Conservation (phyloP, 2,888 invertebrate species). For the Gymnosoma rotundatum region DNA sequence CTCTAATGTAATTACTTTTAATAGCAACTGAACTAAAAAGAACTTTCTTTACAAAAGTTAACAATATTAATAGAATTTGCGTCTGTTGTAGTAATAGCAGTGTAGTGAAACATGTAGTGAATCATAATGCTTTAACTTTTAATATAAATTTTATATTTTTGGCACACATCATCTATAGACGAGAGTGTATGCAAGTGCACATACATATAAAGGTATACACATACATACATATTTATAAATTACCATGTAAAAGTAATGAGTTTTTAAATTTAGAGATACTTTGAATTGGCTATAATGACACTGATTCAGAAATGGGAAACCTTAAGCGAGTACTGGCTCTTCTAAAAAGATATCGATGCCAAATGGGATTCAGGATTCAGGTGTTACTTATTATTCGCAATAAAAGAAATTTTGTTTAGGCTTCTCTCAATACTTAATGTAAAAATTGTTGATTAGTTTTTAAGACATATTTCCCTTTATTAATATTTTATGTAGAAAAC, state of each 20-base stretch:
- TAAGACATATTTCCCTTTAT: too few species aligned
- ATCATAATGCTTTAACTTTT: conserved; percentile 2
- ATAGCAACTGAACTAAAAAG: conserved; percentile 39
- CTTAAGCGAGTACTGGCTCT: too few species aligned
- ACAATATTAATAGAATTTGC: conserved; percentile 50
- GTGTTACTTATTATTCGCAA: too few species aligned
- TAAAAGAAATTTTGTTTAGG: too few species aligned
- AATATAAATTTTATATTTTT: conserved; percentile 47
- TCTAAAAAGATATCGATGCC: too few species aligned
- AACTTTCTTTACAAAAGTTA: conserved; percentile 44
- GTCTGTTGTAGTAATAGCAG: conserved; percentile 11
- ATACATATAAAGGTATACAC: background rate
- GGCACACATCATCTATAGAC: conserved; percentile 7
- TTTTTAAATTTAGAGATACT: conserved; percentile 19
- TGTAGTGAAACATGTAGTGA: too few species aligned
- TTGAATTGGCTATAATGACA: background rate
- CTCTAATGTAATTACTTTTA: conserved; percentile 57
- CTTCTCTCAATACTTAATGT: too few species aligned
- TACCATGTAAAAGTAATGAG: conserved; percentile 28
- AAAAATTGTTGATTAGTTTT: too few species aligned
- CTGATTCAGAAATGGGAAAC: conserved; percentile 7
- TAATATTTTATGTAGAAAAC: too few species aligned
- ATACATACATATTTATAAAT: conserved; percentile 11
- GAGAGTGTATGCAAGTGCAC: background rate
- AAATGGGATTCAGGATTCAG: too few species aligned